Percentiles rank a stretch among this genome's conserved stretches.
phyloP scores from a whole-genome alignment of 1,140 invertebrate genomes.

The Caerostris extrusa region DNA sequence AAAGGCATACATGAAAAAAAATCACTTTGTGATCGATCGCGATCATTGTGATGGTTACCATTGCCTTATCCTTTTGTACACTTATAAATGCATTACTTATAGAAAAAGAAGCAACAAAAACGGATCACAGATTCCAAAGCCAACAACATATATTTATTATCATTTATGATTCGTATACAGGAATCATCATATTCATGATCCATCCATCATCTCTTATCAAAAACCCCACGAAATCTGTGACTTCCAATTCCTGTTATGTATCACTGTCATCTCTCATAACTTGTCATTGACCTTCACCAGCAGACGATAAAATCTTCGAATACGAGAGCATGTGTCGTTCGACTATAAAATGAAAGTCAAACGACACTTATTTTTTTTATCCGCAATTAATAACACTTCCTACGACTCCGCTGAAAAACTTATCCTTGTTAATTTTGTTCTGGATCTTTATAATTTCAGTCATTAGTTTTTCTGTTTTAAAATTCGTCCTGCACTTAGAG shows the following conservation, averaged over 20 bases:
- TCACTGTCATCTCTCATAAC: background rate
- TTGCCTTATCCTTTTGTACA: too few species aligned
- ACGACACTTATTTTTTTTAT: slow-evolving; percentile 2
- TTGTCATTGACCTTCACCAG: background rate
- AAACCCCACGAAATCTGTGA: background rate
- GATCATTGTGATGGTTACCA: too few species aligned
- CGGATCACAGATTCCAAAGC: background rate
- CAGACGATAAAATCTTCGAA: background rate
- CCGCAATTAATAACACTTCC: background rate
- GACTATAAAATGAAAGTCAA: background rate
- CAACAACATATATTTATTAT: background rate
- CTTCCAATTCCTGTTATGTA: background rate
- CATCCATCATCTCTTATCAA: slow-evolving; percentile 5
- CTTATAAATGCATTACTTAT: too few species aligned
- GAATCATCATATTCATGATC: background rate
- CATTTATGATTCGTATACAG: background rate
- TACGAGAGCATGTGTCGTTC: background rate
- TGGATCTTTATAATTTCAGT: background rate
- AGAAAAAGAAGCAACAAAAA: too few species aligned
- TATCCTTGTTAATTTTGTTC: background rate
- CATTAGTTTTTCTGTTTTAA: background rate
- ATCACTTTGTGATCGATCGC: too few species aligned
- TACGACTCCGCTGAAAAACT: background rate
- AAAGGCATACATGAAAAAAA: too few species aligned
- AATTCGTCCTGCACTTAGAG: background rate